Evolutionary conservation across 1,140 invertebrate genomes (phyloP), one percentile per base, ranked within the genome.

Genomic region (Pseudomyrmex sp.): DNA sequence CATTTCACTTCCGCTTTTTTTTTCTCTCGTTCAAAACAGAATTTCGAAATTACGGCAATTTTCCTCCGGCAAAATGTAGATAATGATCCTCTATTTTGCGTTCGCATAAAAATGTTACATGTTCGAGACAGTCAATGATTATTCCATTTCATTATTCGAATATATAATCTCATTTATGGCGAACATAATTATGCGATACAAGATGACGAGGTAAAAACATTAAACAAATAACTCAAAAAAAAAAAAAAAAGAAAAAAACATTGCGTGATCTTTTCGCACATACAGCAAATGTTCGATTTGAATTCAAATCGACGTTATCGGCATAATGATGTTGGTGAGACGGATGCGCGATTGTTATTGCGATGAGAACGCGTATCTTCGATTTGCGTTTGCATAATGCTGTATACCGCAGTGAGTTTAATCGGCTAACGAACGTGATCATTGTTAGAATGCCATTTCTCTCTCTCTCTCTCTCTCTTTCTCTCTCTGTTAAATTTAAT

Each of bases 381-480:
- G 20, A 46, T 59, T 69, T 69, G 4, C 35, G 35, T 26, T 68
- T 35, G 62, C 9, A 15, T 70, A 70, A 79, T 26, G 75, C 66
- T 23, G 50, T 56, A 10, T 46, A 46, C 9, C 26, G 4, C 26
- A 23, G 15, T 58, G 54, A 70, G 9, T 79, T 69, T 58, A 79
- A 69, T 70, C 18, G 20, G 65, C 9, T 69, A 50, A 70, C 54
- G 15, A 70, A 20, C n/a, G 54, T 20, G 52, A 59, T 69, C 3
- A 26, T 26, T n/a, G 54, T 26, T 79, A 70, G 58, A 79, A 79
- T 75, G 15, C n/a, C 63, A 62, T 35, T 46, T 12, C 18, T 68
- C n/a, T 2, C 10, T 2, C n/a, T 12, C 35, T 35, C 35, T 35
- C 35, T 35, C 35, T 35, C 26, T 35, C 26, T 35, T 2, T 35